Evolutionary conservation across 2,113 vertebrate genomes (phyloP), one percentile per base, ranked within the genome.

Genomic region (Cepphus grylle): DNA sequence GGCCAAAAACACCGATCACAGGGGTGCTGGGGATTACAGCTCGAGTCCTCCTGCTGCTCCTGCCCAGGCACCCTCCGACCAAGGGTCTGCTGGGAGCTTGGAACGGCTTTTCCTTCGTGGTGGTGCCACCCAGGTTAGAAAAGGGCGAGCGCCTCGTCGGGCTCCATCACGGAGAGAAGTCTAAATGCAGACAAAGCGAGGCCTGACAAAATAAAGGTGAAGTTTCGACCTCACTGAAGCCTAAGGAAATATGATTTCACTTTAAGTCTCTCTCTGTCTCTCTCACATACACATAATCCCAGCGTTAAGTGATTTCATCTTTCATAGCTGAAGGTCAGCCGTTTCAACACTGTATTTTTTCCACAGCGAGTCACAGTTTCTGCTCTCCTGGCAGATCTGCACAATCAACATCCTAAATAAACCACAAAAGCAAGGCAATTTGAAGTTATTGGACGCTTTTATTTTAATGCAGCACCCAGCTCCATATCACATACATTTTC

Each of bases 381-480:
- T 89, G 77, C 45, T 79, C 90, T 81, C 50, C 90, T 94, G 85
- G 94, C 71, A 90, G 43, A 76, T 61, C 52, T 70, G 85, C 55
- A 94, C 66, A 62, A 87, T 62, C 11, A 34, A 38, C 45, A 94
- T 26, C n/a, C 67, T 19, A 96, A 90, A 96, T 53, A 95, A 97
- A 96, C 90, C 76, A 83, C 56, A 80, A 89, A 89, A 88, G 59
- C 71, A 87, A 93, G 69, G 80, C 50, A 90, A 34, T 66, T 27
- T 42, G 79, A 95, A 81, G 61, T 97, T 94, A 96, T 69, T 83
- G 93, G 93, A 98, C 0, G 2, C 96, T 98, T 98, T 98, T 98
- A 97, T 98, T 98, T 97, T 95, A 95, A 96, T 61, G 89, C 61
- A 97, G 93, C 95, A 98, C 96, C 96, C 97, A 94, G 74, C 96